Base-by-base conservation (phyloP, 2,797 vertebrate genomes). In the Emydoidea blandingii region DNA sequence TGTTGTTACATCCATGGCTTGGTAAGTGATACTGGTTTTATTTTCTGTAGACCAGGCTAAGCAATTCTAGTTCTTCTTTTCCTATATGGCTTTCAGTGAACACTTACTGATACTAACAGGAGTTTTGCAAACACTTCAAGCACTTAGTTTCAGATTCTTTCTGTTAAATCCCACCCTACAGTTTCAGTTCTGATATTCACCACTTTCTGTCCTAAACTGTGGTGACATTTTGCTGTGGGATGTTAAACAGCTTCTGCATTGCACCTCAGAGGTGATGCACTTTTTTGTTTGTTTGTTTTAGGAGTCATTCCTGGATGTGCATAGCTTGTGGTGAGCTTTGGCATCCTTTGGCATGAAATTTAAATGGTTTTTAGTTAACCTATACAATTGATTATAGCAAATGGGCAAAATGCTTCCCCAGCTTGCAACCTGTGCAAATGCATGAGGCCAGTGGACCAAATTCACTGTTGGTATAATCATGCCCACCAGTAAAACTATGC, bases 1-100 rank as follows among this genome's bases (percentile, higher is more conserved):
- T 95, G 97, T 98, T 41, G 93, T 99, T 86, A 98, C 99, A 98
- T 99, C 99, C 6, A 99, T 98, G 99, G 98, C 98, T 92, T 99
- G 99, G 99, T 99, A 95, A 98, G 99, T 90, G 21, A 2, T 44
- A 5, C 29, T 56, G 81, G 16, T 82, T 27, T 62, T 62, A 34
- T 52, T 16, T 41, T 15, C 53, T 27, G n/a, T 16, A 23, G 25
- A 2, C 52, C 14, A 21, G 11, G 8, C 12, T 80, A 34, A 80
- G 8, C 23, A 21, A 37, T 54, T 50, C 79, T 47, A 68, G 65
- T n/a, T 68, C n/a, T n/a, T 65, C 62, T n/a, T 10, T 18, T 68
- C n/a, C n/a, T 37, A 68, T 19, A 4, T 68, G 65, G 19, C 65
- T 68, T 10, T 37, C n/a, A 14, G 8, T 37, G n/a, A 68, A 68